A percentile compares a stretch with the other conserved stretches of the same genome.
Evolutionary conservation across 2,797 vertebrate species (phyloP).

Genomic region (Microctenopoma steveboyesi): DNA sequence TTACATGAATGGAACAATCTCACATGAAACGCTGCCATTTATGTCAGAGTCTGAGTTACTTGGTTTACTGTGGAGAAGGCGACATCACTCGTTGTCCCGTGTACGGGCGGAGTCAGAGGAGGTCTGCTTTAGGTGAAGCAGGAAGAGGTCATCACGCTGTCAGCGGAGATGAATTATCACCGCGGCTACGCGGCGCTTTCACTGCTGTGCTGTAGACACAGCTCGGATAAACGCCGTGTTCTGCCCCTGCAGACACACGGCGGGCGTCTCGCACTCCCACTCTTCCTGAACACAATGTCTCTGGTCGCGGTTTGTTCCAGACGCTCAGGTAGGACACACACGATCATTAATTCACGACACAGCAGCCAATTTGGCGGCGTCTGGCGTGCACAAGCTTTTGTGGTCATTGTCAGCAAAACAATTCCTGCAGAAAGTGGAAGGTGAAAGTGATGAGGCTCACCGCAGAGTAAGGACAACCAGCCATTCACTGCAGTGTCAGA

Average conservation of each 20-base stretch:
- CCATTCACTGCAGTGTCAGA: conserved; percentile 46
- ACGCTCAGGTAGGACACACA: conserved; percentile 26
- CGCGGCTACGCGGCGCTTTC: conserved; percentile 13
- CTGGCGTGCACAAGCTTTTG: conserved; percentile 10
- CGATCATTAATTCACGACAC: conserved; percentile 51
- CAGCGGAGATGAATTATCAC: conserved; percentile 24
- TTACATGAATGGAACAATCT: too few relatives aligned
- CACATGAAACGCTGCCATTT: too few relatives aligned
- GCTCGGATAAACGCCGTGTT: neutral
- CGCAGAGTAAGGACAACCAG: conserved; percentile 38
- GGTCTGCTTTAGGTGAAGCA: too few relatives aligned
- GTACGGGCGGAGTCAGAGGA: too few relatives aligned
- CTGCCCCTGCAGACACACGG: neutral
- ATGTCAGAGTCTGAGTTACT: too few relatives aligned
- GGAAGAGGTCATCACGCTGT: neutral
- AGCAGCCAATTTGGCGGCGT: conserved; percentile 17
- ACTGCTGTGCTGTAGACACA: conserved; percentile 20
- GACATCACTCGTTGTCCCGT: too few relatives aligned
- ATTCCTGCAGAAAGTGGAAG: conserved; percentile 21
- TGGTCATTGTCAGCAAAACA: conserved; percentile 47
- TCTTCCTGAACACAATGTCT: conserved; percentile 2
- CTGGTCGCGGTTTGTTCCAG: neutral
- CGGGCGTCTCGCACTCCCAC: neutral
- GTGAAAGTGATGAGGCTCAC: conserved; percentile 29
- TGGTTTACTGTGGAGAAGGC: too few relatives aligned